Evolutionary conservation across 2,888 invertebrate species (phyloP).

Genomic region (Neocrepidodera transversa): DNA sequence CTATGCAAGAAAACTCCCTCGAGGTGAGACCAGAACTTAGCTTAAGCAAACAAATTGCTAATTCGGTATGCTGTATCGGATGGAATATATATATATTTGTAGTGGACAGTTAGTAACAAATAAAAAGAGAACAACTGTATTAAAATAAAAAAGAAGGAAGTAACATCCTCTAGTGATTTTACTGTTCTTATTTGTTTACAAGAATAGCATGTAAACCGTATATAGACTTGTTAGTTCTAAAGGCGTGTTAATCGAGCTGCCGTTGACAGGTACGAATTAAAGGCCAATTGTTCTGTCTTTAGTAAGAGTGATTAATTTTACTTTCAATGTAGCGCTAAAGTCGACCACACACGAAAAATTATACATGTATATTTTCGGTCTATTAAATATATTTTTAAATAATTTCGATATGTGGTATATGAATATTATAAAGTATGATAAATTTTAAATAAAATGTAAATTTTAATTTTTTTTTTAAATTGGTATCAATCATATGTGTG

Average conservation of each 20-base stretch:
- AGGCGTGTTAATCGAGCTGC: constrained; percentile 35
- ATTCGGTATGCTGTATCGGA: constrained; percentile 5
- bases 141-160: not conserved
- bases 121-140: not conserved
- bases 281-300: constrained; percentile 41
- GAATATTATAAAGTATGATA: no score
- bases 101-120: no score
- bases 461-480: no score
- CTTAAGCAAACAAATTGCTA: constrained; percentile 15
- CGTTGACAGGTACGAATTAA: constrained; percentile 45
- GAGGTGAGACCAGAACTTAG: constrained; percentile 8
- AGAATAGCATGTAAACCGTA: constrained; percentile 9
- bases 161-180: not conserved
- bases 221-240: constrained; percentile 39
- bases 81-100: not conserved
- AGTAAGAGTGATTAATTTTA: constrained; percentile 41
- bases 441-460: no score
- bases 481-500: no score
- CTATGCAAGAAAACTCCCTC: constrained; percentile 21
- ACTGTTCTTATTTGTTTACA: not conserved
- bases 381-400: no score
- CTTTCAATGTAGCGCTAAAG: constrained; percentile 23
- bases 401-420: no score
- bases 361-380: no score
- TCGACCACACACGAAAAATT: constrained; percentile 2